Base-by-base conservation (phyloP, 2,888 invertebrate genomes). In the Mycogona germanica region DNA sequence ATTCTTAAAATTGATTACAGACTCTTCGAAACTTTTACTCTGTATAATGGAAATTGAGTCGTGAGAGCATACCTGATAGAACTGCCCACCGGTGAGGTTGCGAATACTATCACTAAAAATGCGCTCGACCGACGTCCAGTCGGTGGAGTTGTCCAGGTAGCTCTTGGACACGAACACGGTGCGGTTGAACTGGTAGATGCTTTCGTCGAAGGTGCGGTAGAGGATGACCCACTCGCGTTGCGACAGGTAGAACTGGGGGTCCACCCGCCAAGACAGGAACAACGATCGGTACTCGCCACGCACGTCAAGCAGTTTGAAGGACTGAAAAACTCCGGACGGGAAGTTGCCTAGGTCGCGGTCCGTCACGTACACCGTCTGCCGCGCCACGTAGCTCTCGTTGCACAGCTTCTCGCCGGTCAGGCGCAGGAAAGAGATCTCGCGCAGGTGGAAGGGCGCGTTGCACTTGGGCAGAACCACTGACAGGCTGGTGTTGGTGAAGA, bases 381-480 rank as follows among this genome's bases (percentile, higher is more conserved):
- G 46, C 57, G n/a, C 64, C 60, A 17, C 66, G 48, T 77, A 21
- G 19, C 32, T 48, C 21, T 41, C 45, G 50, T 49, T 42, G 35
- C 57, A 57, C 23, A 57, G 48, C 29, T 52, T 35, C 19, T 55
- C 47, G 9, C 35, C 35, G 7, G 55, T 55, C 41, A 57, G 44
- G 12, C 52, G 75, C 57, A 80, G 78, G 60, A 91, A 78, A 57
- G 72, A 75, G 63, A 78, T 57, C 88, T 82, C 66, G 77, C 80
- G 67, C 88, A 89, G 56, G 84, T 83, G 41, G 87, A 88, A 63
- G 88, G 76, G 57, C 14, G 55, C 52, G 30, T 49, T 57, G 29
- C 58, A 55, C n/a, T 54, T 46, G 12, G 55, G 56, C 9, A 55
- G 41, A 3, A 44, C 37, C 5, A 58, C 46, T 5, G 49, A 46